phyloP scores from a whole-genome alignment of 2,888 invertebrate genomes.

The Abrostola triplasia region DNA sequence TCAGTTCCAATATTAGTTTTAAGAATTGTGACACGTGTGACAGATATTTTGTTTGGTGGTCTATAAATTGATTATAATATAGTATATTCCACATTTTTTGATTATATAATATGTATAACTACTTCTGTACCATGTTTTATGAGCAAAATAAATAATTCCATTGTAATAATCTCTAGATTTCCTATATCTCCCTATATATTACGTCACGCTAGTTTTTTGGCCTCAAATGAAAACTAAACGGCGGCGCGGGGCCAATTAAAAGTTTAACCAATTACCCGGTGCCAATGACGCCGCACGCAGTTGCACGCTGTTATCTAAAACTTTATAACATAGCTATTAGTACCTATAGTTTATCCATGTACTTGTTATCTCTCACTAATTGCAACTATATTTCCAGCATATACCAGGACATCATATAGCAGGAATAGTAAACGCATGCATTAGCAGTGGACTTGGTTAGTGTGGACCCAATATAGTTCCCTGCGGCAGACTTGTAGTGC shows the following conservation, averaged over 20 bases:
- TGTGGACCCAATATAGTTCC: not conserved
- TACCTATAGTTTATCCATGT: slow-evolving; percentile 4
- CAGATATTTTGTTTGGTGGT: no score
- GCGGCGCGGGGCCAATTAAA: slow-evolving; percentile 63
- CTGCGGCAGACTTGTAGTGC: not conserved
- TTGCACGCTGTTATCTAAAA: slow-evolving; percentile 37
- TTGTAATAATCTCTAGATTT: no score
- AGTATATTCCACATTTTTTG: no score
- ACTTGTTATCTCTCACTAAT: slow-evolving; percentile 21
- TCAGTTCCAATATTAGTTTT: no score
- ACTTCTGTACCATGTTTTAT: no score
- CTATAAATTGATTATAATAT: no score
- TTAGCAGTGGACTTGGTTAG: not conserved
- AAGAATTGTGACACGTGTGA: no score
- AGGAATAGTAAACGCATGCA: not conserved
- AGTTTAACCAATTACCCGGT: slow-evolving; percentile 67
- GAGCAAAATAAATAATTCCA: no score
- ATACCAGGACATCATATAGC: not conserved
- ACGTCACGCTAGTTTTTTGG: slow-evolving; percentile 41
- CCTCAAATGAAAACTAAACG: slow-evolving; percentile 54
- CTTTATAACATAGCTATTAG: slow-evolving; percentile 25
- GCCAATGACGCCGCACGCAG: slow-evolving; percentile 53
- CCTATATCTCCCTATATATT: no score
- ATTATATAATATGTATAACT: no score
- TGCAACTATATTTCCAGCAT: not conserved